phyloP scores from a whole-genome alignment of 2,797 vertebrate genomes.

The Enteromius paludinosus region DNA sequence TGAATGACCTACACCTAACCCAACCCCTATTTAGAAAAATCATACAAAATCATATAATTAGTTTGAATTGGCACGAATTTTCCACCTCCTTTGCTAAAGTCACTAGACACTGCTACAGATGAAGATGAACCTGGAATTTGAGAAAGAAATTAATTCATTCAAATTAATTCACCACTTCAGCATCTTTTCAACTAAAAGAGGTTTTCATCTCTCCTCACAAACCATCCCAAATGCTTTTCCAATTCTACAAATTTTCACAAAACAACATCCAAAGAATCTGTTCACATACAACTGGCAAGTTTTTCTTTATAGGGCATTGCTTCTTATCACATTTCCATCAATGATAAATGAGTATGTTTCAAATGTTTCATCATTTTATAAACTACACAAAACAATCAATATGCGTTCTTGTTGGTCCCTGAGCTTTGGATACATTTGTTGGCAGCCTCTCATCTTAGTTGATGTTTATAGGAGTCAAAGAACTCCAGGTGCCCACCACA shows the following conservation, averaged over 20 bases:
- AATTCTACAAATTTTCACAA: not conserved
- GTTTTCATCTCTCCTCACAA: slow-evolving; percentile 4
- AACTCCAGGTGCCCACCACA: slow-evolving; percentile 14
- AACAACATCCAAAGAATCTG: not conserved
- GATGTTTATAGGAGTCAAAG: slow-evolving; percentile 15
- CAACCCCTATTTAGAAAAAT: too few species aligned
- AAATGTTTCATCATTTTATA: not conserved
- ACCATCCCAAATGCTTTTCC: not conserved
- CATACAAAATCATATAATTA: too few species aligned
- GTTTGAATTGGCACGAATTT: too few species aligned
- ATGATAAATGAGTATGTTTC: not conserved
- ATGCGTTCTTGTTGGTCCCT: slow-evolving; percentile 4
- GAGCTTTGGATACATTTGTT: not conserved
- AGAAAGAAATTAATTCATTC: not conserved
- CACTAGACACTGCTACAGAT: not conserved
- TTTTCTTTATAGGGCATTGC: not conserved
- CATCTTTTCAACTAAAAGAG: not conserved
- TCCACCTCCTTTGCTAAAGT: not conserved
- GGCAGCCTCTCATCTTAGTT: not conserved
- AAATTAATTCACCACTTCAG: not conserved
- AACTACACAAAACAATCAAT: slow-evolving; percentile 23
- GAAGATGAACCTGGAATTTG: not conserved
- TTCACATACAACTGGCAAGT: not conserved
- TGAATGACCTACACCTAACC: too few species aligned
- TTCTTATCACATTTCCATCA: not conserved